These are phyloP conservation scores for Anhinga anhinga DNA, from an alignment of 2,113 vertebrate species.

Conservation along the genomic window DNA sequence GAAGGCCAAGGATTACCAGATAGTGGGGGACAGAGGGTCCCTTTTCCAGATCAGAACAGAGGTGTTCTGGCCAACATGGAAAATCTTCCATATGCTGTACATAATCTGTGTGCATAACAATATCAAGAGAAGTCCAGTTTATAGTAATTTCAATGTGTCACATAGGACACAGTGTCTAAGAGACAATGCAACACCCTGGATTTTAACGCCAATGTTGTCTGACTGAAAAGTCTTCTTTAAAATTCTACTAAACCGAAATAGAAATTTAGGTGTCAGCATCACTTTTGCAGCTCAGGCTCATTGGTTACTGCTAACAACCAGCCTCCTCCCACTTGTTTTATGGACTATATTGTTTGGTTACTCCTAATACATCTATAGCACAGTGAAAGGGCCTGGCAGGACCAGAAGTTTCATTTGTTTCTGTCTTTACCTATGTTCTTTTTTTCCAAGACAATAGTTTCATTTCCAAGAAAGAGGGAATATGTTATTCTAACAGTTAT, in stretches of 20 bases:
- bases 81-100: neutral
- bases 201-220: neutral
- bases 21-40: neutral
- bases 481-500: neutral
- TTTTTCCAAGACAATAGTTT: neutral
- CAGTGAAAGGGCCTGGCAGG: neutral
- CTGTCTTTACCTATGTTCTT: neutral
- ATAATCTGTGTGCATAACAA: neutral
- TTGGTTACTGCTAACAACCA: neutral
- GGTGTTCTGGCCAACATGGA: neutral
- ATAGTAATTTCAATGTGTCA: neutral
- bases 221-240: neutral
- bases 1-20: neutral
- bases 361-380: neutral
- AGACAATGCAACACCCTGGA: neutral
- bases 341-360: neutral
- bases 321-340: neutral
- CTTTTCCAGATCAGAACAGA: neutral
- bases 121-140: neutral
- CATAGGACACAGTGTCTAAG: neutral
- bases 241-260: neutral
- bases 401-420: neutral
- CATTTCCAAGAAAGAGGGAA: neutral
- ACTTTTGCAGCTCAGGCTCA: neutral
- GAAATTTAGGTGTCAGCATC: neutral